These are phyloP conservation scores for Xiphorhynchus erythropygius DNA, from an alignment of 2,797 vertebrate species.

Conservation along the genomic window DNA sequence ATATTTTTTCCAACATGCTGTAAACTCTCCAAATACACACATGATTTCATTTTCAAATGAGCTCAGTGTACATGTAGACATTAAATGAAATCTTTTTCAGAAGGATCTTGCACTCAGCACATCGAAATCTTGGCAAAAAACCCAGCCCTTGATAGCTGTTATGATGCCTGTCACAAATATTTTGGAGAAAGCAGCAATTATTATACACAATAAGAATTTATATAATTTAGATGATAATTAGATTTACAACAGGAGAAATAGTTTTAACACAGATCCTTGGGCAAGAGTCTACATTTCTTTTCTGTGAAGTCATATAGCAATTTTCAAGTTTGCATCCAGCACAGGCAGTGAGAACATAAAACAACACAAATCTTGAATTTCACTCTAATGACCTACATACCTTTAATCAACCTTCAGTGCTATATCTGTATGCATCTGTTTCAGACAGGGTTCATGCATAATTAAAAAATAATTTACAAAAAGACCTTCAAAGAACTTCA, in stretches of 20 bases:
- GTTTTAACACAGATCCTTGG: background rate
- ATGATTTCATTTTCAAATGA: background rate
- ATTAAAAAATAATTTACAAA: background rate
- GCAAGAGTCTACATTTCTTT: background rate
- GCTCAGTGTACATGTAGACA: background rate
- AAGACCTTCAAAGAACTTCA: background rate
- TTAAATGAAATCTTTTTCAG: background rate
- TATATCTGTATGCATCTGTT: background rate
- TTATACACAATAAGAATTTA: background rate
- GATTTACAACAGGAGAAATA: background rate
- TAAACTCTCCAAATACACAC: background rate
- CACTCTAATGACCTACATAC: background rate
- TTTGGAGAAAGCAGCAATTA: background rate
- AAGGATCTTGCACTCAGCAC: background rate
- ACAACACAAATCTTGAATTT: background rate
- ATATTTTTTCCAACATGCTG: background rate
- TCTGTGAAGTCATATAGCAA: background rate
- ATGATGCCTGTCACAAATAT: background rate
- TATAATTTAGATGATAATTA: background rate
- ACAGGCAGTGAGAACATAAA: background rate
- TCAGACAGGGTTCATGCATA: background rate
- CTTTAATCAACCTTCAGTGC: background rate
- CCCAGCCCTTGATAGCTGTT: background rate
- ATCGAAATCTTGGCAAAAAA: background rate
- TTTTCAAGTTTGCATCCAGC: background rate